Conservation (phyloP, 2,888 invertebrate species). For the Tenthredo mesomela region DNA sequence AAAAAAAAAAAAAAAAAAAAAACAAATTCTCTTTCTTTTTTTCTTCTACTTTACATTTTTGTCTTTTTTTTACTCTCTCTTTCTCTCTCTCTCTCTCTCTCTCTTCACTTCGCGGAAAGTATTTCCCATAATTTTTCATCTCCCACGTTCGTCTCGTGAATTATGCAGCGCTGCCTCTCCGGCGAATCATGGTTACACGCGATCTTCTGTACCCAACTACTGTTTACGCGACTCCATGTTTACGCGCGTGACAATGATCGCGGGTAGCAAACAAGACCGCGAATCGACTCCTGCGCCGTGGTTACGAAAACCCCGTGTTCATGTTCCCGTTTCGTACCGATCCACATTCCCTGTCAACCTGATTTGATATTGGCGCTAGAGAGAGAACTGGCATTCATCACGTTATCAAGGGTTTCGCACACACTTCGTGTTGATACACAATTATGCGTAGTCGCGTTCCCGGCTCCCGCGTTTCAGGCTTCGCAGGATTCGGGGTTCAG, state of each 20-base stretch:
- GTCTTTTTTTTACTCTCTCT: not conserved
- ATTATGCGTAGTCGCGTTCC: slow-evolving; percentile 75
- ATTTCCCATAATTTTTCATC: slow-evolving; percentile 42
- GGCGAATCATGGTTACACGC: not conserved
- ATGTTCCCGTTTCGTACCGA: not conserved
- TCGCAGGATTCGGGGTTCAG: too few relatives aligned
- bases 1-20: too few relatives aligned
- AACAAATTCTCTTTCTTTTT: not conserved
- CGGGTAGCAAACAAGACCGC: slow-evolving; percentile 10
- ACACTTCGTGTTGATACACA: slow-evolving; percentile 75
- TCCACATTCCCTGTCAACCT: slow-evolving; percentile 33
- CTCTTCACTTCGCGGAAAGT: not conserved
- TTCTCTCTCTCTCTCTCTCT: not conserved
- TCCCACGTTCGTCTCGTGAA: slow-evolving; percentile 25
- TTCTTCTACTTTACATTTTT: not conserved
- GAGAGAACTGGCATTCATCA: slow-evolving; percentile 72
- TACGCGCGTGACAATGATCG: slow-evolving; percentile 42
- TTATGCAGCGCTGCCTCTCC: slow-evolving; percentile 14
- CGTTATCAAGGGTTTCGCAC: slow-evolving; percentile 75
- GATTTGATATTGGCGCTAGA: slow-evolving; percentile 44
- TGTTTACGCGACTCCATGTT: slow-evolving; percentile 35
- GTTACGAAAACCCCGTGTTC: not conserved
- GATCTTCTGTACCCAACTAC: slow-evolving; percentile 24
- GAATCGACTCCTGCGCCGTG: not conserved
- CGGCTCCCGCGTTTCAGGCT: slow-evolving; percentile 46